Percentiles rank a stretch among this genome's conserved stretches.
phyloP scores from a whole-genome alignment of 2,797 vertebrate species.

The Pteronotus mesoamericanus region DNA sequence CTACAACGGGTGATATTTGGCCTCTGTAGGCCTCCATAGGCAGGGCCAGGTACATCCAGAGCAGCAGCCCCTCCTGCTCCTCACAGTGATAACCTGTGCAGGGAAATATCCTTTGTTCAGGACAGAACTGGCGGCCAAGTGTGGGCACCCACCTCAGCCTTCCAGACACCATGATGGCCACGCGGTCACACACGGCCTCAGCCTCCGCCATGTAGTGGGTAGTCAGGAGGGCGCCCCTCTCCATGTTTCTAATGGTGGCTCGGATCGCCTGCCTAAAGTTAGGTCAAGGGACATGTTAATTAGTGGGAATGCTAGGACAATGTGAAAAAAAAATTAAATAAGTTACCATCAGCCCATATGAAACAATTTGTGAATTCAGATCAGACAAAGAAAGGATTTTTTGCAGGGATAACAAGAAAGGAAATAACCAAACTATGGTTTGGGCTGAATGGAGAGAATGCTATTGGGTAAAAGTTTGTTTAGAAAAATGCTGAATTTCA shows the following conservation, averaged over 20 bases:
- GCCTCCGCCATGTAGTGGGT: slow-evolving; percentile 92
- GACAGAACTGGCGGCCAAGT: rapidly evolving
- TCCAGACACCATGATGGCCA: slow-evolving; percentile 91
- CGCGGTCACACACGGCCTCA: slow-evolving; percentile 87
- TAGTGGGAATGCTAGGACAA: neutral
- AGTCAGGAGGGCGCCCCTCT: slow-evolving; percentile 87
- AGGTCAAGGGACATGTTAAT: neutral
- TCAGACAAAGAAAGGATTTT: neutral
- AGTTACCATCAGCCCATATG: neutral
- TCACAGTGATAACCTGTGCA: rapidly evolving
- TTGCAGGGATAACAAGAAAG: neutral
- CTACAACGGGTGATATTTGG: rapidly evolving
- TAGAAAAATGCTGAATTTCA: neutral
- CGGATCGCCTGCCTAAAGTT: slow-evolving; percentile 86
- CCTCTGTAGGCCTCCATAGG: neutral
- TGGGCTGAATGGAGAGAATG: neutral
- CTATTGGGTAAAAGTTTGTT: neutral
- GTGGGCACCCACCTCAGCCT: slow-evolving; percentile 83
- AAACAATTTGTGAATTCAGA: neutral
- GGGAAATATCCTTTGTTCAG: neutral
- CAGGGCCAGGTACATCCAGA: rapidly evolving
- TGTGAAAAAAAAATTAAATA: neutral
- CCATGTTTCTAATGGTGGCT: slow-evolving; percentile 82
- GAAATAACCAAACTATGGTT: neutral
- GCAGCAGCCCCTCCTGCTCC: neutral